Evolutionary conservation across 2,113 vertebrate species (phyloP).

Genomic region (Gulo gulo): DNA sequence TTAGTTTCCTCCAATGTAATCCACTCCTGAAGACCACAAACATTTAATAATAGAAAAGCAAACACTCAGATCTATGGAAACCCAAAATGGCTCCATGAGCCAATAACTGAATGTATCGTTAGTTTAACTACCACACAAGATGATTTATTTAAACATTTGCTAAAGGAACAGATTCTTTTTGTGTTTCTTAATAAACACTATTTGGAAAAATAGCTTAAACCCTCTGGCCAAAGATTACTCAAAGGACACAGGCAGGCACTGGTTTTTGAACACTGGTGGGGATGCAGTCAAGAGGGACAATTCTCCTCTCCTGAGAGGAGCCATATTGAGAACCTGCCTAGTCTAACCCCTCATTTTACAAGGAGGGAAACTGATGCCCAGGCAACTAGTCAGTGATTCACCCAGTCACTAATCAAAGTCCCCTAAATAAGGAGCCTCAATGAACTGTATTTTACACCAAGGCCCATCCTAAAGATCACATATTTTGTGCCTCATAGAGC

Average conservation of each 20-base stretch:
- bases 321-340: not conserved
- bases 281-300: not conserved
- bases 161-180: slow-evolving; percentile 42
- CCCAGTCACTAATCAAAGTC: not conserved
- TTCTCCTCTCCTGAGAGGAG: not conserved
- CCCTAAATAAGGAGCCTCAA: not conserved
- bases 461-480: not conserved
- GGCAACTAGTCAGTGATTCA: not conserved
- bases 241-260: not conserved
- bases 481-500: not conserved
- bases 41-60: slow-evolving; percentile 58
- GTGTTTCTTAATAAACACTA: slow-evolving; percentile 48
- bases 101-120: not conserved
- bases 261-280: not conserved
- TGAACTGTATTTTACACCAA: not conserved
- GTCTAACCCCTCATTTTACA: not conserved
- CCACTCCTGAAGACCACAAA: slow-evolving; percentile 50
- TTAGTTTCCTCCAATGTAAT: slow-evolving; percentile 70
- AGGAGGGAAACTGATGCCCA: not conserved
- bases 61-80: slow-evolving; percentile 47
- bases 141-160: slow-evolving; percentile 41
- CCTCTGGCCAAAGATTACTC: not conserved
- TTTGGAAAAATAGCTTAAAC: slow-evolving; percentile 24
- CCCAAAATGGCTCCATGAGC: slow-evolving; percentile 49
- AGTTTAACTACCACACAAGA: slow-evolving; percentile 27